A percentile compares a stretch with the other conserved stretches of the same genome.
These are phyloP conservation scores for Poecilia picta DNA, from an alignment of 2,797 vertebrate species.

Conservation along the genomic window DNA sequence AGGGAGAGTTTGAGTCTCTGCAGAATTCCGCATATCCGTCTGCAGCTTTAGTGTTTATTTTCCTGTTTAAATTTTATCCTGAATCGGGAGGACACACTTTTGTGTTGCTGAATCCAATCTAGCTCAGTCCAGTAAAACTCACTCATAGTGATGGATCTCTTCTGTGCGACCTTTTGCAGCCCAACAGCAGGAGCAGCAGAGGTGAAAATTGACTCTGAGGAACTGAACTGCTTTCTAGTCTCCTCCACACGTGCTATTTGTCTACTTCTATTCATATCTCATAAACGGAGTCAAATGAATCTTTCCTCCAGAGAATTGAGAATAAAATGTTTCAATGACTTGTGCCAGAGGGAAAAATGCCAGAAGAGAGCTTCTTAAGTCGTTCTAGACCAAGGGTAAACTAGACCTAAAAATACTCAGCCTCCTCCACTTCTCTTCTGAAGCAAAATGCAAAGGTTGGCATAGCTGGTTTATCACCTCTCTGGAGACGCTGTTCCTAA, in stretches of 20 bases:
- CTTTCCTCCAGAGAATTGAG: slow-evolving; percentile 60
- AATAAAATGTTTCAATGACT: slow-evolving; percentile 81
- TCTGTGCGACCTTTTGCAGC: slow-evolving; percentile 56
- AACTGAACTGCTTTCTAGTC: slow-evolving; percentile 40
- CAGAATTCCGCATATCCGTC: slow-evolving; percentile 1
- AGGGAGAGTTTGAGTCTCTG: slow-evolving; percentile 19
- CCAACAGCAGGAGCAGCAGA: slow-evolving; percentile 24
- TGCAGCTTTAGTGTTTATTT: background rate
- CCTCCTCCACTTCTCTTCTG: slow-evolving; percentile 32
- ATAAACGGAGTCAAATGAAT: slow-evolving; percentile 77
- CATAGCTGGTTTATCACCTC: slow-evolving; percentile 56
- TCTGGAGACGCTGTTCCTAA: slow-evolving; percentile 60
- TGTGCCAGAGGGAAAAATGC: slow-evolving; percentile 55
- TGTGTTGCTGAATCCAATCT: slow-evolving; percentile 26
- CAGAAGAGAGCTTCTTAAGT: slow-evolving; percentile 68
- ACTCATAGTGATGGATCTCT: slow-evolving; percentile 55
- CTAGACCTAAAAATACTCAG: slow-evolving; percentile 74
- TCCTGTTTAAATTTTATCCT: slow-evolving; percentile 6
- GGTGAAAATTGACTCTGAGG: slow-evolving; percentile 33
- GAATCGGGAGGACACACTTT: slow-evolving; percentile 29
- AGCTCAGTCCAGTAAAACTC: slow-evolving; percentile 25
- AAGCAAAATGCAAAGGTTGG: slow-evolving; percentile 72
- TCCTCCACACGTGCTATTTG: slow-evolving; percentile 55
- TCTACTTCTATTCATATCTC: slow-evolving; percentile 60
- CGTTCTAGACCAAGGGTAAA: slow-evolving; percentile 69